Evolutionary conservation across 2,113 vertebrate species (phyloP).

Genomic region (Hydrochoerus hydrochaeris): DNA sequence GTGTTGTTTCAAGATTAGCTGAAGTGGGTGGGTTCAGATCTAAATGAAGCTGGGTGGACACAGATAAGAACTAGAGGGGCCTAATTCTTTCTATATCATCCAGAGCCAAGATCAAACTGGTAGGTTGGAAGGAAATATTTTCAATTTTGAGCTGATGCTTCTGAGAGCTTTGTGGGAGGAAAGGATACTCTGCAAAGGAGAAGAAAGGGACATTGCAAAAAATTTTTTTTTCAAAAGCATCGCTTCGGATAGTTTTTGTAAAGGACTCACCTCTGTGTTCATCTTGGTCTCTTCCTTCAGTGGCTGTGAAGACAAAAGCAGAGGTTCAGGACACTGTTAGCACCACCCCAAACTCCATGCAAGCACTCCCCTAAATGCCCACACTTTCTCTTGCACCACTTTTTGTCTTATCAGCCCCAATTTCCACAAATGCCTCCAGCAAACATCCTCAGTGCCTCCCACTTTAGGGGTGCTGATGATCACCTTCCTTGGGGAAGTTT

Average conservation of each 20-base stretch:
- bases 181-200: not conserved
- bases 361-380: not conserved
- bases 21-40: not conserved
- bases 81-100: not conserved
- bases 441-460: not conserved
- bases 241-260: not conserved
- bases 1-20: conserved; percentile 11
- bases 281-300: conserved; percentile 52
- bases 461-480: not conserved
- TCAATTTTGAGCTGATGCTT: not conserved
- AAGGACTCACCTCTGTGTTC: conserved; percentile 67
- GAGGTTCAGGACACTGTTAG: conserved; percentile 9
- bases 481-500: not conserved
- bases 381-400: not conserved
- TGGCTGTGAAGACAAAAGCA: conserved; percentile 68
- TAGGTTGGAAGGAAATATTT: not conserved
- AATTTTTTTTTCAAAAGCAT: not conserved
- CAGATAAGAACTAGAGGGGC: not conserved
- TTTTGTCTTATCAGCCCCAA: not conserved
- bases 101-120: not conserved
- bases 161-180: not conserved
- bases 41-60: not conserved
- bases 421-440: not conserved
- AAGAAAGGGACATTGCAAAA: not conserved
- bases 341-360: not conserved